phyloP scores from a whole-genome alignment of 2,797 vertebrate genomes.

The Bovichtus diacanthus region DNA sequence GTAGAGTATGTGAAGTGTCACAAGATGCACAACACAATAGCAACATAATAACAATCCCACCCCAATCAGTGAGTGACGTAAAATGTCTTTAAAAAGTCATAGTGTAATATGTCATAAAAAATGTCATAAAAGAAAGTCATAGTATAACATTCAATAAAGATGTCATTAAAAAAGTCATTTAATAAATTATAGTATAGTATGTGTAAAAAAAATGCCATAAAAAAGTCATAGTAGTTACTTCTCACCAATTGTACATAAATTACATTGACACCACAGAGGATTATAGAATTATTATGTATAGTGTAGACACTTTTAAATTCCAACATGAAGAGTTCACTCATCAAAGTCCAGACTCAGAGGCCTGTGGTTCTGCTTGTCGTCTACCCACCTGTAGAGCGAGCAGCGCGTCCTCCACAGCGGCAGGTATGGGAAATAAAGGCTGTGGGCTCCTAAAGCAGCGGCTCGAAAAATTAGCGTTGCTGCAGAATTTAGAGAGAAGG shows the following conservation, averaged over 20 bases:
- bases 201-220: no score
- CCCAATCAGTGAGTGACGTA: neutral
- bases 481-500: neutral
- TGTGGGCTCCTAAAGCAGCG: neutral
- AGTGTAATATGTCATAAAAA: no score
- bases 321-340: neutral
- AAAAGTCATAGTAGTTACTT: no score
- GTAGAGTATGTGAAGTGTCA: neutral
- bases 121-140: no score
- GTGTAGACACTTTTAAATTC: neutral
- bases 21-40: neutral
- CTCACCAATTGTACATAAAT: neutral
- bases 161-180: no score
- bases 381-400: conserved; percentile 51
- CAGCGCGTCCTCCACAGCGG: conserved; percentile 21
- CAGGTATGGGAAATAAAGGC: neutral
- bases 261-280: neutral
- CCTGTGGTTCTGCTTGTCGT: neutral
- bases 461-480: neutral
- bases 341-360: neutral
- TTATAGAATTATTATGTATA: neutral
- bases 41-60: neutral
- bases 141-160: no score
- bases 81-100: no score
- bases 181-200: no score